Base-by-base conservation (phyloP, 2,888 invertebrate species). In the Heteromurus nitidus region DNA sequence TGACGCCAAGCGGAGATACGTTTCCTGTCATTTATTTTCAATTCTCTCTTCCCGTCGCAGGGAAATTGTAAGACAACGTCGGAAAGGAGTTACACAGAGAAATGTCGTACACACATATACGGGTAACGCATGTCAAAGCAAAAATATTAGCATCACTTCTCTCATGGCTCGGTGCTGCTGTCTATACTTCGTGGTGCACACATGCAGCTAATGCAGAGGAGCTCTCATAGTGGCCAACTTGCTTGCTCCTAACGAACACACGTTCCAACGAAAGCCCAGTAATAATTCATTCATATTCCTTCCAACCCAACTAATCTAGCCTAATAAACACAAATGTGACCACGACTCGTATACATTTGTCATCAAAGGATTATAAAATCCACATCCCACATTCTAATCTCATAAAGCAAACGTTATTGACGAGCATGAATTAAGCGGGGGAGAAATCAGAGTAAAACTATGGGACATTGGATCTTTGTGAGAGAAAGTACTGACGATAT, bases 241-340 rank as follows among this genome's bases (percentile, higher is more conserved):
- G n/a, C n/a, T n/a, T n/a, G n/a, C n/a, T n/a, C n/a, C n/a, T n/a
- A n/a, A n/a, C n/a, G n/a, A n/a, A n/a, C n/a, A n/a, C 74, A 74
- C 74, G 74, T 74, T 74, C 74, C 74, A 53, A 36, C 64, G 60
- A 84, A 75, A 82, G 79, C 80, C 82, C 55, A 82, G n/a, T n/a
- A n/a, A 84, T 84, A 80, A 82, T 84, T 84, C 84, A 84, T 84
- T 80, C 79, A 79, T 76, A n/a, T n/a, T n/a, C n/a, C n/a, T 65
- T 69, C 69, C 36, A 50, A 62, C 36, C 50, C 67, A 80, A 60
- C 72, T 73, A 80, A 80, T 60, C n/a, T n/a, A n/a, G n/a, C n/a
- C n/a, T n/a, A n/a, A n/a, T n/a, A n/a, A n/a, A n/a, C n/a, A n/a
- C n/a, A n/a, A n/a, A n/a, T n/a, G n/a, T n/a, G n/a, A n/a, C n/a